Evolutionary conservation across 2,888 invertebrate species (phyloP), one percentile per base, ranked within the genome.

Genomic region (Cabera pusaria): DNA sequence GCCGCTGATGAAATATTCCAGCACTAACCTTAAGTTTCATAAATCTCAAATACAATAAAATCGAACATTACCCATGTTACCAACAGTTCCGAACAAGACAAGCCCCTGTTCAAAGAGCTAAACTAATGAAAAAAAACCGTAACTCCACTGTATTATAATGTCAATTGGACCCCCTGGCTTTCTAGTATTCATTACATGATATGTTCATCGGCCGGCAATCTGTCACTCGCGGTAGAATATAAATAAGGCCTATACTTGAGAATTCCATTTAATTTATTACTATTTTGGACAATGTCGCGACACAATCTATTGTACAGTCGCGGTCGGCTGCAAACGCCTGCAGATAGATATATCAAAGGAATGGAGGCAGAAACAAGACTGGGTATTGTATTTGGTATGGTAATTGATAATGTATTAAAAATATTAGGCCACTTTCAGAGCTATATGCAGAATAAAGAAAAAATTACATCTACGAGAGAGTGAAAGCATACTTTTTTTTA

Each of bases 131-230:
- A 19, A 56, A 57, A 49, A 59, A 52, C 53, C 14, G 19, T 7
- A 29, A 49, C 5, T 11, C 18, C 18, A 17, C 14, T 12, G 79
- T 82, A 86, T 85, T 86, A 85, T 84, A 80, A 64, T 68, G 85
- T 86, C 84, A 83, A 80, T 79, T 75, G 64, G 72, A 78, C 77
- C 80, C 59, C 76, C 77, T 31, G 35, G 34, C 44, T 39, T 41
- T 33, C 38, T 52, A 56, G 77, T 80, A 75, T 82, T 79, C 77
- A 77, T 82, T 83, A 85, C 83, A 72, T 76, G 80, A 86, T 76
- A 82, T 83, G 83, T 84, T 83, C 82, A 85, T 84, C 69, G 71
- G 49, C 51, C 64, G 52, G 59, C 82, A 83, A 85, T 87, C 83
- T 81, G 86, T 87, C 86, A 71, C 66, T 48, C 53, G 52, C 50